Base-by-base conservation (phyloP, 2,113 vertebrate genomes). In the Dicerorhinus sumatrensis region DNA sequence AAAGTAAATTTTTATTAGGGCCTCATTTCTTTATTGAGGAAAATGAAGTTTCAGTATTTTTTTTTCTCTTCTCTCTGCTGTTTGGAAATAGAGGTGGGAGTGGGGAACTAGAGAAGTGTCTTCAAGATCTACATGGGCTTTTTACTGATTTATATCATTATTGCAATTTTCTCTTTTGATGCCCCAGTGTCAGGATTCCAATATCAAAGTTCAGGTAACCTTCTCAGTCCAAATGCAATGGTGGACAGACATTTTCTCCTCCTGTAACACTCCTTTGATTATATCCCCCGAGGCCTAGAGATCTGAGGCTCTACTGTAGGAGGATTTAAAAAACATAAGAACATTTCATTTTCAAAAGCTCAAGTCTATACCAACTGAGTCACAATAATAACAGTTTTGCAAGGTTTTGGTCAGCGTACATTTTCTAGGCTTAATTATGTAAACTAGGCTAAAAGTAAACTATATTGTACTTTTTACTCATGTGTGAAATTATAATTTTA, bases 371-470 rank as follows among this genome's bases (percentile, higher is more conserved):
- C 8, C 76, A 91, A 73, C 12, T 87, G 54, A 89, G 20, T 69
- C 42, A 93, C 48, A 93, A 69, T 82, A 96, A 58, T 29, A 90
- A 93, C 9, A 94, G 17, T 80, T 96, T 39, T 69, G 25, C 2
- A 69, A 76, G 18, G 11, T 91, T 83, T 80, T 69, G 39, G 7
- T 91, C 25, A 92, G 39, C 12, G 29, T 96, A 29, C 18, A 86
- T 80, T 93, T 95, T 97, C 54, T 93, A 33, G 23, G n/a, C n/a
- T 92, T 95, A 94, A 92, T 94, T 91, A 87, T 39, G 33, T 67
- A 79, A 94, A 95, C 39, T 56, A 69, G n/a, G 25, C 51, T 69
- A 88, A 95, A 96, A 94, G 83, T 65, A 85, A 94, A 85, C 54
- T 54, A 92, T 18, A n/a, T 25, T 89, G 39, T 79, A 89, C 42